phyloP scores from a whole-genome alignment of 2,113 vertebrate species.

The Pungitius pungitius region DNA sequence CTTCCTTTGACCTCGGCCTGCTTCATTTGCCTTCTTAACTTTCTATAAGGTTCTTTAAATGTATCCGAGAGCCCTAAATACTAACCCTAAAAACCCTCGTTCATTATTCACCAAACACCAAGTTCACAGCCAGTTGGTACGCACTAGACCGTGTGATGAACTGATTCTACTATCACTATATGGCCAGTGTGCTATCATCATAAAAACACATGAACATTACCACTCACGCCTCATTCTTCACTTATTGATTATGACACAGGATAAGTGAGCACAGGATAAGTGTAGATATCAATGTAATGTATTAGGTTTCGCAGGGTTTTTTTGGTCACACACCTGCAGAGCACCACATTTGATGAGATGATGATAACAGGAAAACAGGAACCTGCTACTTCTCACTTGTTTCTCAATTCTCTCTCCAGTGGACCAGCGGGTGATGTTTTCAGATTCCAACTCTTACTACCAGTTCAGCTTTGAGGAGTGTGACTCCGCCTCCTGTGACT shows the following conservation, averaged over 20 bases:
- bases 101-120: slow-evolving; percentile 17
- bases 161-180: neutral
- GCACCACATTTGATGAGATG: neutral
- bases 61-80: neutral
- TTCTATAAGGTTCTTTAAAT: slow-evolving; percentile 11
- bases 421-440: slow-evolving; percentile 92
- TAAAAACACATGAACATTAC: neutral
- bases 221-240: neutral
- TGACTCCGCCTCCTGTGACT: slow-evolving; percentile 90
- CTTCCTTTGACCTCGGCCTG: slow-evolving; percentile 21
- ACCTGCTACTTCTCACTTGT: neutral
- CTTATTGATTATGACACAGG: neutral
- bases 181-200: neutral
- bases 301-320: too few relatives aligned
- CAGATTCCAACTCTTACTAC: slow-evolving; percentile 92
- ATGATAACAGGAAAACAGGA: neutral
- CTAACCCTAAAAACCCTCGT: slow-evolving; percentile 1
- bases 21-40: too few relatives aligned
- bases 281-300: neutral
- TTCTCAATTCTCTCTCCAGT: slow-evolving; percentile 76
- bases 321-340: neutral
- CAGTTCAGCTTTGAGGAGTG: slow-evolving; percentile 98
- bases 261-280: neutral
- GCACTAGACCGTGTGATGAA: neutral
- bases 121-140: neutral